Evolutionary conservation across 2,888 invertebrate species (phyloP), one percentile per base, ranked within the genome.

Genomic region (Candidula unifasciata): DNA sequence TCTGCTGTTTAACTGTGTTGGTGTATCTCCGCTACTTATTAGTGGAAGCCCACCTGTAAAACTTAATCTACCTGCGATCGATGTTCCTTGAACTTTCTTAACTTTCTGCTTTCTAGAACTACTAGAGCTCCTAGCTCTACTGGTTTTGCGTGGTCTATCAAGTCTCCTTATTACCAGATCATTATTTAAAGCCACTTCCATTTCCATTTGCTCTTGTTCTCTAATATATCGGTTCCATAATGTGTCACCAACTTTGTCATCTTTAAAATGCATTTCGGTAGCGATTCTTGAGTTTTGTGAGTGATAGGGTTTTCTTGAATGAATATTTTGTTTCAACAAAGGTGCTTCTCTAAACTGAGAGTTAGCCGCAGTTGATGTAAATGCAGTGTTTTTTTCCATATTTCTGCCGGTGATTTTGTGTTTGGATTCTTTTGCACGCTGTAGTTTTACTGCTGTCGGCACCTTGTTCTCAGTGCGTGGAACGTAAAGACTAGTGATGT

Each of bases 191-290:
- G 82, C 76, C 27, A 21, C 27, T 33, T 77, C 54, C 82, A 82
- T 82, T 74, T 82, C 82, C 27, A 74, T 60, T 6, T 64, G 18
- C 5, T 82, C 76, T n/a, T 77, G 64, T n/a, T 76, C 82, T n/a
- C 30, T 77, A 2, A 44, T 44, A 27, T 77, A 82, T 3, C 10
- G 33, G 8, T 21, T 68, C 82, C 82, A 82, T 13, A 27, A n/a
- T 35, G 8, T 13, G 35, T 2, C 69, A 69, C 35, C 6, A 24
- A 37, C 35, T 3, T 69, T 21, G 6, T 21, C 21, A 69, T 69
- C 27, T 35, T 18, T 69, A 18, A 18, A 3, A 6, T 37, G 18
- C 21, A 21, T 35, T 35, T 6, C 35, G 24, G 3, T 13, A 21
- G 2, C 35, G 6, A 24, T 18, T 69, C 33, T 69, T 69, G 33